A percentile compares a stretch with the other conserved stretches of the same genome.
Conservation (phyloP, 2,797 vertebrate species). For the Heliangelus exortis region DNA sequence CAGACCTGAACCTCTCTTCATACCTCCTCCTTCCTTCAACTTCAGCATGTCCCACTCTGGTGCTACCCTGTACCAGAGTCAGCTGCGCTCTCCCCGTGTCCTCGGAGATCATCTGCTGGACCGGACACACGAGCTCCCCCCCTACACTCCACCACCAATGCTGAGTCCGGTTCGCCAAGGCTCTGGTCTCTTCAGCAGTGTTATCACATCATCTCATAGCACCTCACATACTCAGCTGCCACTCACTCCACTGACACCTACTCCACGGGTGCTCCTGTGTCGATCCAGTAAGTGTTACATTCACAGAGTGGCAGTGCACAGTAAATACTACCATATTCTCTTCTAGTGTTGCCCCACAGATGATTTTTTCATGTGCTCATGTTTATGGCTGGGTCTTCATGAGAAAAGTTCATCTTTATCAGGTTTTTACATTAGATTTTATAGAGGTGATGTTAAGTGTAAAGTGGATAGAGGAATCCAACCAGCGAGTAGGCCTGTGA, state of each 20-base stretch:
- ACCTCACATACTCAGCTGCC: conserved; percentile 77
- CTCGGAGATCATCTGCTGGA: conserved; percentile 80
- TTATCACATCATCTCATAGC: conserved; percentile 73
- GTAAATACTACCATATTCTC: background rate
- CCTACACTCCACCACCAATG: conserved; percentile 92
- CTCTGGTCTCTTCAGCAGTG: conserved; percentile 88
- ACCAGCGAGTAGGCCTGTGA: background rate
- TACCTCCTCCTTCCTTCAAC: conserved; percentile 81
- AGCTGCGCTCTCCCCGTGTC: conserved; percentile 82
- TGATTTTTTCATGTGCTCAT: background rate
- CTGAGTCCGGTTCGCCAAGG: conserved; percentile 88
- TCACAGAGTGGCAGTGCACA: background rate
- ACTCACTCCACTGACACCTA: conserved; percentile 80
- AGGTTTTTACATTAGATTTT: background rate
- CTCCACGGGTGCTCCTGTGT: conserved; percentile 79
- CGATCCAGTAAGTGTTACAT: conserved; percentile 79
- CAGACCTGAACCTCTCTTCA: conserved; percentile 84
- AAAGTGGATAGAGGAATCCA: background rate
- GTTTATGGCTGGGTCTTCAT: background rate
- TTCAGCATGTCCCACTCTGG: conserved; percentile 70
- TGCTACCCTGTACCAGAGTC: conserved; percentile 87
- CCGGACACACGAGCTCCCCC: conserved; percentile 71
- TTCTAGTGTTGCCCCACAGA: rapidly evolving
- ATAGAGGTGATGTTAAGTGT: background rate
- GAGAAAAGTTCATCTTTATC: background rate